Evolutionary conservation across 2,113 vertebrate species (phyloP).

Genomic region (Ia io): DNA sequence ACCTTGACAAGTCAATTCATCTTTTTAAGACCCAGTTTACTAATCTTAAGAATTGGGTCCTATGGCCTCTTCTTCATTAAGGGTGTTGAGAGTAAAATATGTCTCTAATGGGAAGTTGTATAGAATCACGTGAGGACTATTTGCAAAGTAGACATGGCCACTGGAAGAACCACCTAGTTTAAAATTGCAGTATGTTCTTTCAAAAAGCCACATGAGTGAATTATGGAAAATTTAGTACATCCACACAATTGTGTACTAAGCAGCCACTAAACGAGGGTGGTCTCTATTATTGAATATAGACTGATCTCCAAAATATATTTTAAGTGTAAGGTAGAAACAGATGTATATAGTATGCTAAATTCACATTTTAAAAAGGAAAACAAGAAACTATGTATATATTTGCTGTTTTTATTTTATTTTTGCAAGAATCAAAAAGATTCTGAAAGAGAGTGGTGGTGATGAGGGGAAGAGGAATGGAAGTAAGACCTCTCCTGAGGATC

Average conservation of each 20-base stretch:
- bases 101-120: not conserved
- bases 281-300: not conserved
- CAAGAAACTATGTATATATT: not conserved
- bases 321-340: not conserved
- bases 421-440: not conserved
- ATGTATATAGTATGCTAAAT: not conserved
- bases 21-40: not conserved
- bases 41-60: constrained; percentile 16
- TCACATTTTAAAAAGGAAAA: not conserved
- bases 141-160: not conserved
- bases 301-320: not conserved
- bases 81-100: not conserved
- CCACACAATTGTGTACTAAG: not conserved
- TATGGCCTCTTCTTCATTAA: not conserved
- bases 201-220: not conserved
- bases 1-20: constrained; percentile 17
- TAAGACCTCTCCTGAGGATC: not conserved
- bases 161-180: not conserved
- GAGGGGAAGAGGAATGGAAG: not conserved
- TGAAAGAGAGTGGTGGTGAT: not conserved
- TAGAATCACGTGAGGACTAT: not conserved
- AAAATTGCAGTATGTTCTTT: not conserved
- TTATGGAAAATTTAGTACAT: not conserved
- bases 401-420: not conserved
- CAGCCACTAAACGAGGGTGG: not conserved